phyloP scores from a whole-genome alignment of 1,140 invertebrate species.

The Papilio machaon region DNA sequence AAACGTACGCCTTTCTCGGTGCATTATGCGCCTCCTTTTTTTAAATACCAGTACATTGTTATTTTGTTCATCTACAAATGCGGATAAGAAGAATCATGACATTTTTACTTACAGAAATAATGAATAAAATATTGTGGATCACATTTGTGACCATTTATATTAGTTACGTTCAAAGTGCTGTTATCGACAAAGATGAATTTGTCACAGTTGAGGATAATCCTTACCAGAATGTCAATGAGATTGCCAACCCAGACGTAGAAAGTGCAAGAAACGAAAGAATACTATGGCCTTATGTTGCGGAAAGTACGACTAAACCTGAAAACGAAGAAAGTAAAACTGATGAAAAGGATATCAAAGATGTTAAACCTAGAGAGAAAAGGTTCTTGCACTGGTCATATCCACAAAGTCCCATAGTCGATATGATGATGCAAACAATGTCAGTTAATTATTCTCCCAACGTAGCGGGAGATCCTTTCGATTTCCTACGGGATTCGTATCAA shows the following conservation, averaged over 20 bases:
- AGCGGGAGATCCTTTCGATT: slow-evolving; percentile 69
- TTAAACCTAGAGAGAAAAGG: slow-evolving; percentile 51
- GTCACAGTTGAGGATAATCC: slow-evolving; percentile 54
- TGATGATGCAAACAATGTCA: slow-evolving; percentile 67
- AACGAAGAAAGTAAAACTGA: slow-evolving; percentile 38
- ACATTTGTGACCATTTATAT: slow-evolving; percentile 36
- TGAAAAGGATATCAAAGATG: slow-evolving; percentile 42
- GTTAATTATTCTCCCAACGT: slow-evolving; percentile 65
- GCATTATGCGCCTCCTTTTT: too few species aligned
- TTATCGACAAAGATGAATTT: slow-evolving; percentile 56
- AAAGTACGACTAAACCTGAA: slow-evolving; percentile 48
- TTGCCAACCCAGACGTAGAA: slow-evolving; percentile 43
- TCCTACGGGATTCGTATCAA: slow-evolving; percentile 68
- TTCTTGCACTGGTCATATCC: slow-evolving; percentile 61
- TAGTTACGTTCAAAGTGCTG: slow-evolving; percentile 36
- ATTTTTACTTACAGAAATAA: slow-evolving; percentile 38
- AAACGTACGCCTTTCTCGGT: too few species aligned
- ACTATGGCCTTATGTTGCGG: slow-evolving; percentile 65
- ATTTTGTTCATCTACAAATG: too few species aligned
- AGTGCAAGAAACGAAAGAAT: slow-evolving; percentile 55
- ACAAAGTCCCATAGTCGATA: slow-evolving; percentile 67
- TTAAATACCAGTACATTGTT: too few species aligned
- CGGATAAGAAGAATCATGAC: not conserved
- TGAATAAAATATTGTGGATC: slow-evolving; percentile 22
- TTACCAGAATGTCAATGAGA: slow-evolving; percentile 47